Percentiles rank a stretch among this genome's conserved stretches.
phyloP scores from a whole-genome alignment of 2,888 invertebrate genomes.

The Pegoplata infirma region DNA sequence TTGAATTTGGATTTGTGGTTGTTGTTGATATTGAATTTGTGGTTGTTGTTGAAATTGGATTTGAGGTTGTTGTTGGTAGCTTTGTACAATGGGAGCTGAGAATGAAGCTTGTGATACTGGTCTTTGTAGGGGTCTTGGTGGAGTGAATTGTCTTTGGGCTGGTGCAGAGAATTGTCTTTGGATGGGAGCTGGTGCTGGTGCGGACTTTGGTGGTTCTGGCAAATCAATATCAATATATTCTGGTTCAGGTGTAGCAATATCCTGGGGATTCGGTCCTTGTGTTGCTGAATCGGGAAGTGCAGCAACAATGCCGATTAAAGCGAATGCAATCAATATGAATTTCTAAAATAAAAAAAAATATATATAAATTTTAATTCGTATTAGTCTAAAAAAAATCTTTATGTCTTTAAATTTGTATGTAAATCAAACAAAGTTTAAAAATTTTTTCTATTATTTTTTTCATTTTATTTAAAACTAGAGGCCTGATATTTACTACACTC shows the following conservation, averaged over 20 bases:
- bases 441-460: too few relatives aligned
- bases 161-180: conserved; percentile 46
- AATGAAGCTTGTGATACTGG: too few relatives aligned
- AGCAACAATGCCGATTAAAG: conserved; percentile 71
- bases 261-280: conserved; percentile 77
- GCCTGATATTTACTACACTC: too few relatives aligned
- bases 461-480: too few relatives aligned
- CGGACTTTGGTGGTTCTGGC: conserved; percentile 67
- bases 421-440: too few relatives aligned
- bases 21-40: too few relatives aligned
- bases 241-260: conserved; percentile 77
- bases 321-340: conserved; percentile 71
- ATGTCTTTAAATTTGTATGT: too few relatives aligned
- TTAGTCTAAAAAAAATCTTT: too few relatives aligned
- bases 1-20: conserved; percentile 6
- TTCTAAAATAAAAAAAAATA: conserved; percentile 67
- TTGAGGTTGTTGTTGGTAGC: too few relatives aligned
- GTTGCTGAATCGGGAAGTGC: conserved; percentile 75
- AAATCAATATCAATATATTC: conserved; percentile 77
- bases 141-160: not conserved
- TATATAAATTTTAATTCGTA: not conserved
- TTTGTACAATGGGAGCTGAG: conserved; percentile 45
- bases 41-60: conserved; percentile 10
- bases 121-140: too few relatives aligned
- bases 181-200: conserved; percentile 48